Percentiles rank a stretch among this genome's conserved stretches.
Conservation (phyloP, 1,140 invertebrate genomes). For the Hyphantria cunea region DNA sequence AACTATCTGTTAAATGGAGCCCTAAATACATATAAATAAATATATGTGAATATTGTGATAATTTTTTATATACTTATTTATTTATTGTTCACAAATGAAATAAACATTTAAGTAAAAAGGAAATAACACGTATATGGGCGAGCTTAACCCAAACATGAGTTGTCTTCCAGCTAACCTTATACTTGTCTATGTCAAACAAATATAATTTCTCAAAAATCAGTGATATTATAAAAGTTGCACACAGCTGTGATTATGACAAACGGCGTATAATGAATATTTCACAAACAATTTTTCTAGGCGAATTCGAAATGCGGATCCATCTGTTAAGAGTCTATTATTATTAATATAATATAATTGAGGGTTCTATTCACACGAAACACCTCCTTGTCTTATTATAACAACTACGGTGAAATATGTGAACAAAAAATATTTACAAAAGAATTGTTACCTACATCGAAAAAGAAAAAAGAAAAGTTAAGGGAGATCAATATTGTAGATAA, state of each 20-base stretch:
- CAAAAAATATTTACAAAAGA: conserved; percentile 65
- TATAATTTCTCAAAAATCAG: too few species aligned
- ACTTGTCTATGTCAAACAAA: too few species aligned
- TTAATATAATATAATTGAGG: conserved; percentile 50
- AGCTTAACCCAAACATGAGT: too few species aligned
- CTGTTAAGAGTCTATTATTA: conserved; percentile 29
- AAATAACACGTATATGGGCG: too few species aligned
- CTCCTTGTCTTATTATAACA: conserved; percentile 43
- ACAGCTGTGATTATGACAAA: not conserved
- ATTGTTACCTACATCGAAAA: conserved; percentile 55
- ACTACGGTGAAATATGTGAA: conserved; percentile 56
- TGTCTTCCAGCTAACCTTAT: too few species aligned
- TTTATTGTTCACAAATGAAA: too few species aligned
- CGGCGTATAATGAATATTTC: conserved; percentile 2
- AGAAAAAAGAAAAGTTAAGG: conserved; percentile 53
- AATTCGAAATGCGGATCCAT: conserved; percentile 9
- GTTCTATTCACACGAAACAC: conserved; percentile 45
- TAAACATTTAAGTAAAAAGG: too few species aligned
- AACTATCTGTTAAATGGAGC: not conserved
- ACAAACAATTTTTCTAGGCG: conserved; percentile 14
- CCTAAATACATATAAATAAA: too few species aligned
- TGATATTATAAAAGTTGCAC: too few species aligned
- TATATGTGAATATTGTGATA: too few species aligned
- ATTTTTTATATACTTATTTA: too few species aligned
- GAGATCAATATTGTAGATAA: conserved; percentile 73